Evolutionary conservation across 1,140 invertebrate genomes (phyloP), one percentile per base, ranked within the genome.

Genomic region (Drosophila nigrodunni): DNA sequence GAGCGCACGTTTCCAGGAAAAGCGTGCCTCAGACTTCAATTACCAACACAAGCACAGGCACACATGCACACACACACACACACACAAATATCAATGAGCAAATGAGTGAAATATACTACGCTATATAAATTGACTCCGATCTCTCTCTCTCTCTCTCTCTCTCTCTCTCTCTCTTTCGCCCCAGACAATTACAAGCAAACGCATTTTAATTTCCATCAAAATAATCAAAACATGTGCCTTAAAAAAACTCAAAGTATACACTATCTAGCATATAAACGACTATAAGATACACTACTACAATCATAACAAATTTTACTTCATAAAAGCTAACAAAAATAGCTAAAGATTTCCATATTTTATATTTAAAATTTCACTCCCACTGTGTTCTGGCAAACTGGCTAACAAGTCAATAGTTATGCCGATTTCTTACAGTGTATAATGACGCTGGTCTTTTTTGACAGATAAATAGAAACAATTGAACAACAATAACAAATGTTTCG

Each of bases 131-230:
- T 47, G 52, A 49, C 57, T 34, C 25, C 54, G 35, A 55, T 41
- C 30, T 30, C 64, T 41, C 30, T 21, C 18, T 21, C 18, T 21
- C 30, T 30, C 64, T 41, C 30, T 41, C 30, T 30, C 55, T 41
- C 30, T 39, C 49, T n/a, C 30, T 30, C 64, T 41, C 30, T 41
- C 30, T 30, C 55, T 41, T 18, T 39, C 49, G 30, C 59, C 55
- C 6, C 44, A 66, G 64, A 46, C 79, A 85, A 80, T 87, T 89
- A 83, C 80, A 88, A 80, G 83, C 77, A 89, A 88, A 88, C 85
- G 83, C 85, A 88, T 89, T 88, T 88, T 89, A 88, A 89, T 89
- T 88, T 88, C 78, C 85, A 88, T 83, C 77, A 83, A 88, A 89
- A 89, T 88, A 89, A 88, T 78, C 77, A 89, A 89, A 88, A 83